These are phyloP conservation scores for Darevskia mixta DNA, from an alignment of 2,797 vertebrate species.

Conservation along the genomic window DNA sequence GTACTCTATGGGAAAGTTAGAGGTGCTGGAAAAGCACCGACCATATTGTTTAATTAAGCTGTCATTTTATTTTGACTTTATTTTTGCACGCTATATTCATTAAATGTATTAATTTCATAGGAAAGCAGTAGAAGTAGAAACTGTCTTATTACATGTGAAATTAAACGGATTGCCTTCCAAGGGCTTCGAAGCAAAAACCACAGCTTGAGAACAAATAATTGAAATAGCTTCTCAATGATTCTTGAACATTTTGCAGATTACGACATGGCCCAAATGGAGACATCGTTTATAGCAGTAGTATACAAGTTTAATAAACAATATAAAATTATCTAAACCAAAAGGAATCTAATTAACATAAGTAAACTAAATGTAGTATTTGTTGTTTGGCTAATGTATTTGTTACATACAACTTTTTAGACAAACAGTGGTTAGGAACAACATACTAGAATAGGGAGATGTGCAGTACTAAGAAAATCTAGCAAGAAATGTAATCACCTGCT, in stretches of 20 bases:
- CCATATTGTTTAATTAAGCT: not conserved
- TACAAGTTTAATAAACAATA: not conserved
- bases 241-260: conserved; percentile 19
- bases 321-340: not conserved
- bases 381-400: not conserved
- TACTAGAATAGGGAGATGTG: not conserved
- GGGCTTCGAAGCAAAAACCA: not conserved
- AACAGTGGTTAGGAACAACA: not conserved
- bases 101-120: not conserved
- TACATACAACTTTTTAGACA: not conserved
- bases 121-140: not conserved
- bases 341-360: not conserved
- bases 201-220: not conserved
- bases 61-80: not conserved
- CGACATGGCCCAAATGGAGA: not conserved
- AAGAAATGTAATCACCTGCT: not conserved
- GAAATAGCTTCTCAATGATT: not conserved
- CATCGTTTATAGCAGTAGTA: not conserved
- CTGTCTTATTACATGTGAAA: not conserved
- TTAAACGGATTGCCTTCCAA: not conserved
- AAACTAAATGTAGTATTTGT: conserved; percentile 3
- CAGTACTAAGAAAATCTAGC: not conserved
- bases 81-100: not conserved
- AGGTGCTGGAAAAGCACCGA: not conserved
- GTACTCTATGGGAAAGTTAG: not conserved